Evolutionary conservation across 1,140 invertebrate species (phyloP), one percentile per base, ranked within the genome.

Genomic region (Ooceraea biroi): DNA sequence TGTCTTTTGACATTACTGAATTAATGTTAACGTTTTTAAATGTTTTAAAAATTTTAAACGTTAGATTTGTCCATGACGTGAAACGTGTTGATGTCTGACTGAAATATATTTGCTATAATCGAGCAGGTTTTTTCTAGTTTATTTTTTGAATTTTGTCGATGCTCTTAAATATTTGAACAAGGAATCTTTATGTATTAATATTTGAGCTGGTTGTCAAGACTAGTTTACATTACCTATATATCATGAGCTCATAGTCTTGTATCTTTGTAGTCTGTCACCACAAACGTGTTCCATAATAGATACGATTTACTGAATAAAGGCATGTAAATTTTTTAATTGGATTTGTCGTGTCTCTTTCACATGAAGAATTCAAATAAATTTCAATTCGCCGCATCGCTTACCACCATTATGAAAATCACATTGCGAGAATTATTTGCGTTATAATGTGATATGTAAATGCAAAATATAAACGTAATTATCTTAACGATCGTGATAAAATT

Each of bases 291-390:
- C n/a, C n/a, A n/a, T n/a, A n/a, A n/a, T n/a, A n/a, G 36, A 71
- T 71, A 69, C 71, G 71, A 71, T 80, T 80, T 36, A 55, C 22
- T 71, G 65, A 80, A 80, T 57, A 80, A 80, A 57, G 69, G 57
- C 69, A 80, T 80, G 76, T 44, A 80, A 71, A 80, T 80, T 80
- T 19, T 46, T 44, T 57, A 71, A 80, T 80, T 44, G 76, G 69
- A 78, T 78, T 55, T 25, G 44, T 48, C 25, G 52, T 71, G 65
- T 46, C 63, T 68, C 65, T 71, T 80, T 71, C 36, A 71, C 57
- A 80, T 69, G 36, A 22, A 69, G 44, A 50, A 71, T n/a, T 80
- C 65, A 80, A 80, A 71, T 36, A 46, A 44, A 69, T 69, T 69
- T 57, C 50, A 57, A 71, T 71, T 71, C 12, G 36, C n/a, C 22